Conservation (phyloP, 2,113 vertebrate species). For the Rousettus leschenaultii region DNA sequence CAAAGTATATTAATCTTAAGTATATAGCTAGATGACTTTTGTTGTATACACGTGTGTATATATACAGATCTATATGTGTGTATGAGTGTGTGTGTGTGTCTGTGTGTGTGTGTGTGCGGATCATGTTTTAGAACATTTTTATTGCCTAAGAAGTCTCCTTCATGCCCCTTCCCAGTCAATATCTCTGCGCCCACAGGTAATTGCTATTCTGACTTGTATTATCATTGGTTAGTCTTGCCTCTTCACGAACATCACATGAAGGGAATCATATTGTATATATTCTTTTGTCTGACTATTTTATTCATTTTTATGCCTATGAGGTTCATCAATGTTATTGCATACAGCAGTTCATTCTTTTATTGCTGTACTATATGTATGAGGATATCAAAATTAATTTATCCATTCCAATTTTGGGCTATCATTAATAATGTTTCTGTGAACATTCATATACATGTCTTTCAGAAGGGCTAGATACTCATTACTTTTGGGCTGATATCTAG, state of each 20-base stretch:
- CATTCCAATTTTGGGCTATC: background rate
- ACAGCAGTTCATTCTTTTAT: background rate
- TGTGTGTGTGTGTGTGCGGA: background rate
- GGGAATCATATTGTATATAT: background rate
- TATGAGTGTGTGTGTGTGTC: no score
- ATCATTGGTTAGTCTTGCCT: background rate
- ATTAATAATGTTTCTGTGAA: background rate
- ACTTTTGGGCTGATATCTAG: background rate
- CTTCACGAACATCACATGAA: background rate
- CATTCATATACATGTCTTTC: background rate
- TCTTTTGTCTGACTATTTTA: background rate
- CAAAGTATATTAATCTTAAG: background rate
- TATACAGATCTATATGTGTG: background rate
- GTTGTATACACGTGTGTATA: no score
- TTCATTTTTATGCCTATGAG: background rate
- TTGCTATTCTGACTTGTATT: background rate
- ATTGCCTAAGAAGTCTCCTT: background rate
- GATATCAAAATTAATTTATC: background rate
- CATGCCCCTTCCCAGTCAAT: background rate
- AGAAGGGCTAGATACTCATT: background rate
- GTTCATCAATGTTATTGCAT: background rate
- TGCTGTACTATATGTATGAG: background rate
- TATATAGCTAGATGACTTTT: background rate
- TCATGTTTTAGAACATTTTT: background rate
- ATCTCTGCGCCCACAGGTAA: background rate